Base-by-base conservation (phyloP, 2,797 vertebrate genomes). In the Trachops cirrhosus region DNA sequence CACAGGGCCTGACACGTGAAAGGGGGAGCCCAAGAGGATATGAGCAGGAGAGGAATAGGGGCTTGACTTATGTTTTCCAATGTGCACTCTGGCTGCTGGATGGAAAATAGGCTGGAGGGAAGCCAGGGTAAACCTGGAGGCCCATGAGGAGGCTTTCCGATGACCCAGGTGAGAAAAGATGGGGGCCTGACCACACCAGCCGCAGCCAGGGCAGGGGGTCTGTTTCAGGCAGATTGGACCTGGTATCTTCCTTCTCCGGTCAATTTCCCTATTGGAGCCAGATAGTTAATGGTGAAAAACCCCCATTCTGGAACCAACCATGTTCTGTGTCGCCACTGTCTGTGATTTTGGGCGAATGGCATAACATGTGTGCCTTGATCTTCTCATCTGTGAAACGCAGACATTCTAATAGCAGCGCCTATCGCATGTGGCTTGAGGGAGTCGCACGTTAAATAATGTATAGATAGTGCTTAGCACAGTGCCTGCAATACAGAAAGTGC, bases 331-430 rank as follows among this genome's bases (percentile, higher is more conserved):
- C 37, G 34, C 37, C 85, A 70, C 87, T 94, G 73, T 34, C 89
- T 94, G 44, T 93, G 85, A 92, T 83, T 68, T 74, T 2, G 71
- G 48, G 6, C n/a, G 87, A 57, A 57, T 50, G 44, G 10, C 54
- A 32, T 39, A 88, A 94, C 16, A 39, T 77, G 32, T 50, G 37
- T 57, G 80, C 85, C 82, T 97, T 83, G 75, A 68, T 85, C 79
- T 92, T 83, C 80, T 82, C 82, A 89, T 52, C 75, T 87, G 46
- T 54, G 64, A 73, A 96, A 70, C 41, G 46, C 50, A 67, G 44
- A 29, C 85, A 64, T 46, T 86, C 88, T 87, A 73, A 44, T 21
- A 68, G n/a, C 22, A 67, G 6, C 41, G 37, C 24, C 50, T 54
- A 6, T 82, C 50, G 29, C 18, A 0, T 50, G 21, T 50, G n/a